A percentile compares a stretch with the other conserved stretches of the same genome.
Evolutionary conservation across 2,113 vertebrate species (phyloP).

Genomic region (Edolisoma coerulescens): DNA sequence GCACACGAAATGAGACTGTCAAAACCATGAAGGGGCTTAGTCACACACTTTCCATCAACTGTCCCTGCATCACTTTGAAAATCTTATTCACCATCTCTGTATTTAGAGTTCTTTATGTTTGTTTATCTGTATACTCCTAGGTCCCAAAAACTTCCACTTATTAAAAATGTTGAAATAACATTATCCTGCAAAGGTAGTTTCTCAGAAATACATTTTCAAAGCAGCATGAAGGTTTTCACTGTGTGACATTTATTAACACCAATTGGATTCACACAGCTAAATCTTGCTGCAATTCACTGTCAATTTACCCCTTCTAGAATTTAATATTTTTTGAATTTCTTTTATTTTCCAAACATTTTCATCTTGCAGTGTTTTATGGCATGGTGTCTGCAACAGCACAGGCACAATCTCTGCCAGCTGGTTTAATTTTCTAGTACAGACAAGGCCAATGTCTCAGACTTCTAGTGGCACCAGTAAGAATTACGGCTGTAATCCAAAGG

Average conservation of each 20-base stretch:
- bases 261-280: slow-evolving; percentile 39
- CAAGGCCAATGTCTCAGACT: not conserved
- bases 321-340: not conserved
- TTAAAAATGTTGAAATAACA: not conserved
- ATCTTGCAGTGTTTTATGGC: not conserved
- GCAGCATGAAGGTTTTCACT: not conserved
- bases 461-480: not conserved
- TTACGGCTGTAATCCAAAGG: not conserved
- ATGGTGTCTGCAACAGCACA: not conserved
- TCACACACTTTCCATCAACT: not conserved
- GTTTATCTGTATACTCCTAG: not conserved
- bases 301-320: not conserved
- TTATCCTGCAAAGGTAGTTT: not conserved
- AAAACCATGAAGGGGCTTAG: not conserved
- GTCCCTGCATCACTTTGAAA: not conserved
- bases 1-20: not conserved
- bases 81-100: not conserved
- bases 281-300: not conserved
- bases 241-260: slow-evolving; percentile 11
- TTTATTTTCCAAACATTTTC: not conserved
- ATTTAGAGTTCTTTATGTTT: not conserved
- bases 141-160: not conserved
- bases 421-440: not conserved
- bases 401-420: not conserved
- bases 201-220: slow-evolving; percentile 7